Evolutionary conservation across 1,140 invertebrate species (phyloP).

Genomic region (Heliothis virescens): DNA sequence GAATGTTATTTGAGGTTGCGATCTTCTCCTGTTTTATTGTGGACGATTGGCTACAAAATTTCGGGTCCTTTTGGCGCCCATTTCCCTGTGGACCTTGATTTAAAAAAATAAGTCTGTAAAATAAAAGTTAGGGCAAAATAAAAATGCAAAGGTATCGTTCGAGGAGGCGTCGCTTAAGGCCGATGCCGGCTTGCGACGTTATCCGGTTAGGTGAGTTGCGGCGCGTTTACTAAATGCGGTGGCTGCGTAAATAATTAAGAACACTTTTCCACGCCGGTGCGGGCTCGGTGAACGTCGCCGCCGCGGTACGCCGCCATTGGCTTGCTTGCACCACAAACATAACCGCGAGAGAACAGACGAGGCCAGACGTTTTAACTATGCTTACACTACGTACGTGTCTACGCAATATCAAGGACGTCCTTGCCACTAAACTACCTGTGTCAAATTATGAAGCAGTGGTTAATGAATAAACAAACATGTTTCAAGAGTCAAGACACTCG

Average conservation of each 20-base stretch:
- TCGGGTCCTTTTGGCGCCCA: constrained; percentile 53
- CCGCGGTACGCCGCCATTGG: not conserved
- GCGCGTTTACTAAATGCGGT: constrained; percentile 64
- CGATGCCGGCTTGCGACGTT: constrained; percentile 37
- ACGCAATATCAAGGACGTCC: not conserved
- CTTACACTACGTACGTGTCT: not conserved
- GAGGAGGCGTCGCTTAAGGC: constrained; percentile 11
- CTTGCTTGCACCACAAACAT: constrained; percentile 13
- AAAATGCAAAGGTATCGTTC: constrained; percentile 47
- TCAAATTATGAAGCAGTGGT: not conserved
- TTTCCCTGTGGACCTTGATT: constrained; percentile 47
- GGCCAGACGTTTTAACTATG: not conserved
- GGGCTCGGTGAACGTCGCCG: constrained; percentile 2
- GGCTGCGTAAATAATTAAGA: constrained; percentile 78
- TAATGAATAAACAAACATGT: too few relatives aligned
- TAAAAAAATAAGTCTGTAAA: constrained; percentile 53
- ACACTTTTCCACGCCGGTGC: constrained; percentile 67
- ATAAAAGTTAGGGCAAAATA: constrained; percentile 43
- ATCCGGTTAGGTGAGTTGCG: constrained; percentile 50
- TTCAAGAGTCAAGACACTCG: not conserved
- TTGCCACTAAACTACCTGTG: not conserved
- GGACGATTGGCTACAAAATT: constrained; percentile 74
- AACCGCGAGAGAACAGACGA: not conserved
- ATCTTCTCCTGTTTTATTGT: constrained; percentile 78
- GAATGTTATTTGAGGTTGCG: constrained; percentile 70